Base-by-base conservation (phyloP, 2,113 vertebrate genomes). In the Turnix velox region DNA sequence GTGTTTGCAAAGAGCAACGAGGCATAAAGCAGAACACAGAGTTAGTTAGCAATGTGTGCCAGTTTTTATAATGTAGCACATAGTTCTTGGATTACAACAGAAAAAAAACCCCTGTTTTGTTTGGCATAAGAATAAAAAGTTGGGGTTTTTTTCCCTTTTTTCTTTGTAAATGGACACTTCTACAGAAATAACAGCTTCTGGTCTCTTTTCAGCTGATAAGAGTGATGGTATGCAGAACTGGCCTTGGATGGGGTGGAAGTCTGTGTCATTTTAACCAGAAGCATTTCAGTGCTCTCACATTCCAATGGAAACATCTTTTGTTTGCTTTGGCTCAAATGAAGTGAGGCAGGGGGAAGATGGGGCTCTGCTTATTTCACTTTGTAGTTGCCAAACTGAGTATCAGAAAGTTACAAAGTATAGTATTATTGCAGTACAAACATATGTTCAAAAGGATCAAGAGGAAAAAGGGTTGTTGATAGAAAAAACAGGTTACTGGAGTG, bases 61-160 rank as follows among this genome's bases (percentile, higher is more conserved):
- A 61, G 80, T 30, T 94, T 84, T 90, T 55, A 43, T 45, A 90
- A 59, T 65, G 28, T 37, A 84, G 45, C 61, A 51, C 30, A 84
- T 28, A 75, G 62, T 18, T 93, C 92, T 93, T 92, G 77, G 71
- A 92, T 95, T 91, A 88, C 93, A 91, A 86, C 33, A 90, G 59
- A 65, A 96, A 84, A 84, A 90, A 83, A n/a, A n/a, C n/a, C n/a
- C n/a, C 57, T 96, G 92, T 92, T 97, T 96, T 90, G 43, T 55
- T 97, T 98, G 97, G 97, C 97, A 89, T 52, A 71, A 69, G 88
- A 95, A 95, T 84, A 91, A 93, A 94, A 89, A 79, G 17, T 14
- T 45, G 16, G n/a, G n/a, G n/a, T 35, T 14, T 37, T 48, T 3
- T 22, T 9, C 10, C 27, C 5, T 37, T 76, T 81, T 62, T 18